Conservation (phyloP, 1,140 invertebrate species). For the Saccostrea echinata region DNA sequence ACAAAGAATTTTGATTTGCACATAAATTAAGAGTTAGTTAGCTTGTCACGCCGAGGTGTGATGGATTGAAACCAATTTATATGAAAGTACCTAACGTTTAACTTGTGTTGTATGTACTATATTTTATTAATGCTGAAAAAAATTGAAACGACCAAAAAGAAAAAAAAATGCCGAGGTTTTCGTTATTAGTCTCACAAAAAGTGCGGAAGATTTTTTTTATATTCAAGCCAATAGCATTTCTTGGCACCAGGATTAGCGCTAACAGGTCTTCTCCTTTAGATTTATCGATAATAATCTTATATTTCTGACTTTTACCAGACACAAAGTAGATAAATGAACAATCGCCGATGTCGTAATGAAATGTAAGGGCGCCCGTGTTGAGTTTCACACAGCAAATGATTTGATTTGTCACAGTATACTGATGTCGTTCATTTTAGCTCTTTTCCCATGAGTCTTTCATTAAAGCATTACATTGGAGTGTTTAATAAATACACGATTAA, state of each 20-base stretch:
- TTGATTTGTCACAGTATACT: conserved; percentile 11
- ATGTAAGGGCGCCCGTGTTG: conserved; percentile 1
- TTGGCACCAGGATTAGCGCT: background rate
- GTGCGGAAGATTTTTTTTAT: background rate
- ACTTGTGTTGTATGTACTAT: background rate
- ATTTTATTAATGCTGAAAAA: too few relatives aligned
- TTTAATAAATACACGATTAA: conserved; percentile 9
- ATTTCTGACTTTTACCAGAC: conserved; percentile 4
- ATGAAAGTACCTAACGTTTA: background rate
- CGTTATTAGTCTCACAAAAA: too few relatives aligned
- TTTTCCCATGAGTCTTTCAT: conserved; percentile 17
- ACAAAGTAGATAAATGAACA: background rate
- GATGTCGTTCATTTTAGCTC: background rate
- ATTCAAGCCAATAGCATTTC: background rate
- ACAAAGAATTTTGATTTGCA: conserved; percentile 37
- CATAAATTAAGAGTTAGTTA: conserved; percentile 31
- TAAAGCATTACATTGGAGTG: background rate
- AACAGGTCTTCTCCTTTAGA: background rate
- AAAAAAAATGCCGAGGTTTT: too few relatives aligned
- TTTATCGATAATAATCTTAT: conserved; percentile 12
- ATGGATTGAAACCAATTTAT: conserved; percentile 16
- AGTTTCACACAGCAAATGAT: conserved; percentile 1
- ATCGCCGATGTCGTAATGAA: conserved; percentile 10
- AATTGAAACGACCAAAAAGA: too few relatives aligned
- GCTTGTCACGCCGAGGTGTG: conserved; percentile 5